phyloP scores from a whole-genome alignment of 1,140 invertebrate genomes.

The Agrilus planipennis region DNA sequence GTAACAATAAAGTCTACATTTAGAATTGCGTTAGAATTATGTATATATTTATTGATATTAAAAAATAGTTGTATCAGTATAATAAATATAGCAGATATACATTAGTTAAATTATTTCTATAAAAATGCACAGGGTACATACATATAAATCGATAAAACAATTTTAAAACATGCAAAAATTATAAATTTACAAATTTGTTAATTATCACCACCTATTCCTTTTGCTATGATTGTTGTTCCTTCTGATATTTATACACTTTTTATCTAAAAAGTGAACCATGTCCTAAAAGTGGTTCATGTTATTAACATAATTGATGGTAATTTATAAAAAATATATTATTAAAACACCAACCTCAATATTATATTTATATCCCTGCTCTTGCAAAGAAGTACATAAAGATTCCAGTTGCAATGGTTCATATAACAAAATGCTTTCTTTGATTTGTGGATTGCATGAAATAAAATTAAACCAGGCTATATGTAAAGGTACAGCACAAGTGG shows the following conservation, averaged over 20 bases:
- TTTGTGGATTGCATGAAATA: conserved; percentile 32
- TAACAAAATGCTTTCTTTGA: conserved; percentile 38
- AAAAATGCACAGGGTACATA: too few species aligned
- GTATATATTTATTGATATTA: too few species aligned
- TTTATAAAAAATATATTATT: not conserved
- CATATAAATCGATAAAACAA: too few species aligned
- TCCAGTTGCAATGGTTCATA: conserved; percentile 46
- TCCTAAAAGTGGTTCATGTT: conserved; percentile 34
- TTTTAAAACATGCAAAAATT: too few species aligned
- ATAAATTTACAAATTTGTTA: too few species aligned
- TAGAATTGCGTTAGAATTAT: not conserved
- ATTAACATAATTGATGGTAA: not conserved
- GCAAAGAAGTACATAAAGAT: conserved; percentile 38
- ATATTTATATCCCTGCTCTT: conserved; percentile 38
- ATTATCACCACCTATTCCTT: not conserved
- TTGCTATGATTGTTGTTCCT: conserved; percentile 25
- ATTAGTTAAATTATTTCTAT: too few species aligned
- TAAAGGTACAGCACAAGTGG: conserved; percentile 37
- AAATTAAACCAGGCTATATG: conserved; percentile 47
- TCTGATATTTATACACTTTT: conserved; percentile 43
- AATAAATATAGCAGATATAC: not conserved
- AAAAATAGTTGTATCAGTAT: too few species aligned
- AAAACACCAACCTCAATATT: conserved; percentile 39
- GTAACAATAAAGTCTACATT: conserved; percentile 1
- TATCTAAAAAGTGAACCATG: conserved; percentile 41